Evolutionary conservation across 2,113 vertebrate species (phyloP).

Genomic region (Acrocephalus kingi): DNA sequence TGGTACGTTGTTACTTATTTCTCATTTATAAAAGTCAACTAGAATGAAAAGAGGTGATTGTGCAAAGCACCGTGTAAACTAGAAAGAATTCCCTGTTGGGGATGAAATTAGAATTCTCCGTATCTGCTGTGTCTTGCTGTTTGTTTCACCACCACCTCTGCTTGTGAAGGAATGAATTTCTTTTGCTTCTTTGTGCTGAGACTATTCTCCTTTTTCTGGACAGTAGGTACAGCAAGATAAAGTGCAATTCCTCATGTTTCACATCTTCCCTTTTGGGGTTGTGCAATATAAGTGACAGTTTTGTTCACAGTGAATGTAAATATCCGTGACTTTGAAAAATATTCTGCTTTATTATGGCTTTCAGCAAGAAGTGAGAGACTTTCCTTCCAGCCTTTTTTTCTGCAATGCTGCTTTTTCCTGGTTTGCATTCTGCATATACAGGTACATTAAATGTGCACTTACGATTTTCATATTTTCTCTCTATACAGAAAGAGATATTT

Average conservation of each 20-base stretch:
- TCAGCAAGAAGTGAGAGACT: not conserved
- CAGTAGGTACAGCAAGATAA: not conserved
- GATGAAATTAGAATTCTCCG: not conserved
- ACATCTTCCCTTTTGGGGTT: not conserved
- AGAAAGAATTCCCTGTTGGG: not conserved
- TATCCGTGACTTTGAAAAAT: not conserved
- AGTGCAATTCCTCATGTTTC: not conserved
- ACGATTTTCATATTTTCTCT: slow-evolving; percentile 18
- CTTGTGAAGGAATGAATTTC: not conserved
- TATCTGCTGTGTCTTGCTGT: not conserved
- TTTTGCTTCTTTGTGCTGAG: not conserved
- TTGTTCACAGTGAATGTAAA: not conserved
- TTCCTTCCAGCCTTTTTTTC: not conserved
- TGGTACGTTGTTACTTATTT: not conserved
- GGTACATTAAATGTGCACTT: not conserved
- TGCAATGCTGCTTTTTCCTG: not conserved
- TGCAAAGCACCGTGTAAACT: not conserved
- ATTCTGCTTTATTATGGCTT: not conserved
- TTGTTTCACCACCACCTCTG: not conserved
- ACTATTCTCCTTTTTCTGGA: not conserved
- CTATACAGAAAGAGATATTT: slow-evolving; percentile 82
- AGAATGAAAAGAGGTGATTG: not conserved
- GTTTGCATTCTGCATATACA: not conserved
- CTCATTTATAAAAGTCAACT: not conserved
- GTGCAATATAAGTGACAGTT: not conserved